These are phyloP conservation scores for Caerostris extrusa DNA, from an alignment of 1,140 invertebrate species.

Conservation along the genomic window DNA sequence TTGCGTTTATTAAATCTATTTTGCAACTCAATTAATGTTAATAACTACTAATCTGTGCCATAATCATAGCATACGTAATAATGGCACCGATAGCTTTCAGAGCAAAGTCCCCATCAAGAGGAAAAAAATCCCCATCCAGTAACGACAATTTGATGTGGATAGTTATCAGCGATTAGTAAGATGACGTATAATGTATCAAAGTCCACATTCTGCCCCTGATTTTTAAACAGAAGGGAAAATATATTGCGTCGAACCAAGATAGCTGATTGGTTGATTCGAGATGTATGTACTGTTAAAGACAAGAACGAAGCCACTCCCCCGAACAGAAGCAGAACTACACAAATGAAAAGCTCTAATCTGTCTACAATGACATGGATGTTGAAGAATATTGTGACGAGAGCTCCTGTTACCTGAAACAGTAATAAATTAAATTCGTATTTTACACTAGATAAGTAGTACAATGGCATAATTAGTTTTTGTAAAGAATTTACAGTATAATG, in stretches of 20 bases:
- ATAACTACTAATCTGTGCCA: constrained; percentile 38
- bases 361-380: background rate
- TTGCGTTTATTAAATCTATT: too few relatives aligned
- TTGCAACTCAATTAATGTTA: background rate
- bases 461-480: background rate
- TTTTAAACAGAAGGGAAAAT: constrained; percentile 14
- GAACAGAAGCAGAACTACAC: background rate
- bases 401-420: constrained; percentile 57
- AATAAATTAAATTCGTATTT: background rate
- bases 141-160: constrained; percentile 4
- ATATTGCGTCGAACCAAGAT: constrained; percentile 9
- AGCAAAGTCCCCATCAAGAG: constrained; percentile 43
- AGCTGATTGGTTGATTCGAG: constrained; percentile 36
- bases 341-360: background rate
- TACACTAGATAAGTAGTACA: background rate
- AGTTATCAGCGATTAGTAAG: constrained; percentile 45
- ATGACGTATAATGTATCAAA: background rate
- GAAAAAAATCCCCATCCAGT: constrained; percentile 63
- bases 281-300: constrained; percentile 3
- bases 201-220: background rate
- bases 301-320: constrained; percentile 32
- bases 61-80: constrained; percentile 53
- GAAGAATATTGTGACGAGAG: constrained; percentile 7
- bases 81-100: constrained; percentile 52
- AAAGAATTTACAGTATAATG: background rate